A percentile compares a stretch with the other conserved stretches of the same genome.
phyloP scores from a whole-genome alignment of 2,113 vertebrate genomes.

The Meriones unguiculatus region DNA sequence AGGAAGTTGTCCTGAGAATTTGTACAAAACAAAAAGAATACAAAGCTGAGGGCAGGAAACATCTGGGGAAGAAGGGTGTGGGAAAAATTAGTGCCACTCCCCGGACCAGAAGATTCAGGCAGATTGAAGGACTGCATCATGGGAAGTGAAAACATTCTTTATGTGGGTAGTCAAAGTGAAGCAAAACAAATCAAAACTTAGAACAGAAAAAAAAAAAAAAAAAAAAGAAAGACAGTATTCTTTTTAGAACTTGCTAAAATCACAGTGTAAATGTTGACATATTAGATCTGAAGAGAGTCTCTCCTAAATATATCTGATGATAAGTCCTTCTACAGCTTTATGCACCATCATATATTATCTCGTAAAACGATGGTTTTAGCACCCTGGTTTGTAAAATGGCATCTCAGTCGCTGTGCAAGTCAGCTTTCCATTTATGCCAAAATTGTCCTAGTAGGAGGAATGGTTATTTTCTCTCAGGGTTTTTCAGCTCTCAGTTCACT shows the following conservation, averaged over 20 bases:
- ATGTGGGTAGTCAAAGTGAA: background rate
- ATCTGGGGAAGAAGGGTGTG: constrained; percentile 42
- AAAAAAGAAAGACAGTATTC: background rate
- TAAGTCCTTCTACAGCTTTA: background rate
- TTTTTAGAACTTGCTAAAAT: constrained; percentile 41
- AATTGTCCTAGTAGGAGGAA: background rate
- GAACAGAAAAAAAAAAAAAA: background rate
- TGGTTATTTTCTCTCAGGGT: background rate
- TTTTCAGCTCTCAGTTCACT: too few relatives aligned
- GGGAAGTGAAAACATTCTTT: background rate
- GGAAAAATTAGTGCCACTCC: background rate
- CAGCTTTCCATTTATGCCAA: background rate
- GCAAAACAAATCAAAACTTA: background rate
- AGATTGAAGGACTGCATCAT: accelerated
- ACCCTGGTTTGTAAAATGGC: background rate
- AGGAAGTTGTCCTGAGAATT: constrained; percentile 44
- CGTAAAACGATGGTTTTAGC: background rate
- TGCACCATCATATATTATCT: background rate
- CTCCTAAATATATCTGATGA: background rate
- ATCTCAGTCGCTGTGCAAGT: background rate
- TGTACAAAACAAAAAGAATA: background rate
- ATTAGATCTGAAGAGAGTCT: background rate
- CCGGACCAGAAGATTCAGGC: background rate
- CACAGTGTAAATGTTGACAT: background rate
- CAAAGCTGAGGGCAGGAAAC: constrained; percentile 38